Base-by-base conservation (phyloP, 2,797 vertebrate genomes). In the Mionectes olivaceus region DNA sequence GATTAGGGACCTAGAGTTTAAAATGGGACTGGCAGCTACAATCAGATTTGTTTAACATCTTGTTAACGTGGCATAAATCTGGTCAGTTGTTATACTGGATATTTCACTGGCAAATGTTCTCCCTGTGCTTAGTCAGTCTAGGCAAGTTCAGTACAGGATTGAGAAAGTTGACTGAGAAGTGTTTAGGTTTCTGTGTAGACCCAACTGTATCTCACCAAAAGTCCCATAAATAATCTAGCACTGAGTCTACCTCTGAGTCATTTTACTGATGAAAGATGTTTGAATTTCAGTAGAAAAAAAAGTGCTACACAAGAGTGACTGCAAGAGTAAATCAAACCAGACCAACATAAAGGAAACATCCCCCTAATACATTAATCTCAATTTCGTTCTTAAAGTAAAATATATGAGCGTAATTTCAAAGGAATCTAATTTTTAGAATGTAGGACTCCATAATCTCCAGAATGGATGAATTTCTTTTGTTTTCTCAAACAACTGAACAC, bases 401-500 rank as follows among this genome's bases (percentile, higher is more conserved):
- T 25, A 2, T 55, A 5, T 46, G 44, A 12, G 8, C 11, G 15
- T 77, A 63, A 96, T 94, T 97, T 96, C 90, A 94, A 56, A 13
- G 28, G 64, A 28, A 83, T 79, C 69, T 37, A 61, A 11, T 64
- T 81, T 49, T 55, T 71, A 44, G 49, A 68, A 87, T 16, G 59
- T 4, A 77, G 76, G 70, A 79, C 70, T 53, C 30, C 50, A 78
- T 78, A 68, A 93, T 76, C 85, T 87, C 85, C 73, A 50, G 53
- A 94, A 84, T 43, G 32, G 33, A 32, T 75, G 85, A 57, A 96
- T 96, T 95, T 93, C 90, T 94, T 86, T 76, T 50, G 41, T 80
- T 95, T 84, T 13, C 55, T 82, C 60, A 80, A 67, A 65, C 35
- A 89, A 65, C 14, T 44, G 50, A 60, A 67, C 49, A 77, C 23